These are phyloP conservation scores for Dipodomys ordii DNA, from an alignment of 2,113 vertebrate species.

Conservation along the genomic window DNA sequence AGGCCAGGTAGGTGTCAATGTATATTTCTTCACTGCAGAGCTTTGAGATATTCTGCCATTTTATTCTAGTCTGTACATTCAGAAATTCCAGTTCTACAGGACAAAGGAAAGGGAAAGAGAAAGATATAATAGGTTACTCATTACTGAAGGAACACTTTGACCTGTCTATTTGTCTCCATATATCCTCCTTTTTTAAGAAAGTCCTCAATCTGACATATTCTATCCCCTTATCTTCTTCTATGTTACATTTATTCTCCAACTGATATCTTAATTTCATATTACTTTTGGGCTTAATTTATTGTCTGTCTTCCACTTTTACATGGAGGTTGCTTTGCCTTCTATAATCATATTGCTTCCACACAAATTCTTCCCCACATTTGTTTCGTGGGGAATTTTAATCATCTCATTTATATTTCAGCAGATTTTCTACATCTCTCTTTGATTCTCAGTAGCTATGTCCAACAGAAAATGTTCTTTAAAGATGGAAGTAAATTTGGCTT, in stretches of 20 bases:
- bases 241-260: background rate
- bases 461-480: background rate
- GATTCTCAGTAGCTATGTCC: background rate
- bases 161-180: too few species aligned
- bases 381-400: background rate
- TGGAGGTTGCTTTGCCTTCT: background rate
- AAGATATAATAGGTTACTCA: background rate
- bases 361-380: too few species aligned
- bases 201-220: background rate
- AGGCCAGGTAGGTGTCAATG: background rate
- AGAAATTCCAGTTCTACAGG: background rate
- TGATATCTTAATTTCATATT: background rate
- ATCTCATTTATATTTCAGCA: background rate
- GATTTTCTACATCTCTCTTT: background rate
- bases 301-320: background rate
- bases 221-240: background rate
- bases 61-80: background rate
- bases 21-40: background rate
- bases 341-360: background rate
- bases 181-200: background rate
- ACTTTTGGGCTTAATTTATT: background rate
- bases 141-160: background rate
- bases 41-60: background rate
- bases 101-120: background rate
- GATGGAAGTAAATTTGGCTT: background rate